Evolutionary conservation across 1,140 invertebrate genomes (phyloP).

Genomic region (Mya arenaria): DNA sequence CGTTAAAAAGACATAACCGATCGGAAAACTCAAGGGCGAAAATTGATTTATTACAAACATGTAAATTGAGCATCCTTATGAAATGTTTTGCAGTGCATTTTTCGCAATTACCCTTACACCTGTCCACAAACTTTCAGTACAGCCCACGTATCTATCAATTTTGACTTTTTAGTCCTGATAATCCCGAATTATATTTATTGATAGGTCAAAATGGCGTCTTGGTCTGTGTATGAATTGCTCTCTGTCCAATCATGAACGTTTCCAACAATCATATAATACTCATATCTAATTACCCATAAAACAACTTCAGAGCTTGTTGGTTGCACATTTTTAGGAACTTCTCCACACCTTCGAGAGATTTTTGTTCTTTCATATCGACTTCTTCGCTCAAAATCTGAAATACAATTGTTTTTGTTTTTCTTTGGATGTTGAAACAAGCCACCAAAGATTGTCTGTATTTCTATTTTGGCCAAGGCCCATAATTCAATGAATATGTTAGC

Average conservation of each 20-base stretch:
- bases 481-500: background rate
- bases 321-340: slow-evolving; percentile 58
- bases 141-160: background rate
- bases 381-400: slow-evolving; percentile 45
- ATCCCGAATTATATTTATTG: no score
- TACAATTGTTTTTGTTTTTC: background rate
- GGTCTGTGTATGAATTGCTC: background rate
- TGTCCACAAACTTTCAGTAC: no score
- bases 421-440: background rate
- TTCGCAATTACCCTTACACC: no score
- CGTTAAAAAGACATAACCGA: no score
- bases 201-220: background rate
- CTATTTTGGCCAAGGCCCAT: background rate
- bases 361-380: slow-evolving; percentile 48
- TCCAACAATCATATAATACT: background rate
- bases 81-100: no score
- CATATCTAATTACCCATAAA: slow-evolving; percentile 44
- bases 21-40: no score
- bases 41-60: no score
- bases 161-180: background rate
- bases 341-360: slow-evolving; percentile 48
- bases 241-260: background rate
- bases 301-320: background rate
- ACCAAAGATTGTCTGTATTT: no score
- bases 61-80: no score